Conservation (phyloP, 2,888 invertebrate species). For the Tenthredo mesomela region DNA sequence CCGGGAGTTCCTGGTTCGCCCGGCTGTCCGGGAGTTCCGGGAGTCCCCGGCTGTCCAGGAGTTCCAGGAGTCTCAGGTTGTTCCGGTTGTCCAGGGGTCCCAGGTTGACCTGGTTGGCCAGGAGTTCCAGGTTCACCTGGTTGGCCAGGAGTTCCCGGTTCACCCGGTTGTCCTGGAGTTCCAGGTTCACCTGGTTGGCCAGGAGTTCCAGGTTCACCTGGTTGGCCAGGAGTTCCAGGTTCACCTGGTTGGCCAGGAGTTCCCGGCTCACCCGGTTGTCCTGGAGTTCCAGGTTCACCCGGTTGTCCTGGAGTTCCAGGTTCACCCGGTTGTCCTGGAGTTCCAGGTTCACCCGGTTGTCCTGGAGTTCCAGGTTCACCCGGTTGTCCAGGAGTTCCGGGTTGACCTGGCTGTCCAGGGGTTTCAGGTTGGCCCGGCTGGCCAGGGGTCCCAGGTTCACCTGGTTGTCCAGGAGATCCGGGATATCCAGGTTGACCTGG, state of each 20-base stretch:
- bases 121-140: neutral
- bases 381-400: neutral
- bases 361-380: neutral
- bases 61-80: no score
- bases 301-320: neutral
- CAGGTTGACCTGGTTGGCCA: conserved; percentile 43
- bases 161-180: no score
- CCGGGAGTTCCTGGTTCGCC: conserved; percentile 32
- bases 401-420: no score
- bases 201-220: conserved; percentile 34
- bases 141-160: neutral
- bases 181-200: no score
- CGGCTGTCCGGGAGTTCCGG: neutral
- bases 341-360: conserved; percentile 20
- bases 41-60: conserved; percentile 20
- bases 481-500: conserved; percentile 34
- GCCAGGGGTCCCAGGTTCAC: conserved; percentile 48
- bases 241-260: conserved; percentile 9
- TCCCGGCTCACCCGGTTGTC: neutral
- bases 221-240: conserved; percentile 43
- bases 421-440: conserved; percentile 23
- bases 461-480: conserved; percentile 57
- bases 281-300: neutral
- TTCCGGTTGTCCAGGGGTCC: conserved; percentile 37
- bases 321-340: conserved; percentile 11